Base-by-base conservation (phyloP, 2,888 invertebrate species). In the Drosophila recens region DNA sequence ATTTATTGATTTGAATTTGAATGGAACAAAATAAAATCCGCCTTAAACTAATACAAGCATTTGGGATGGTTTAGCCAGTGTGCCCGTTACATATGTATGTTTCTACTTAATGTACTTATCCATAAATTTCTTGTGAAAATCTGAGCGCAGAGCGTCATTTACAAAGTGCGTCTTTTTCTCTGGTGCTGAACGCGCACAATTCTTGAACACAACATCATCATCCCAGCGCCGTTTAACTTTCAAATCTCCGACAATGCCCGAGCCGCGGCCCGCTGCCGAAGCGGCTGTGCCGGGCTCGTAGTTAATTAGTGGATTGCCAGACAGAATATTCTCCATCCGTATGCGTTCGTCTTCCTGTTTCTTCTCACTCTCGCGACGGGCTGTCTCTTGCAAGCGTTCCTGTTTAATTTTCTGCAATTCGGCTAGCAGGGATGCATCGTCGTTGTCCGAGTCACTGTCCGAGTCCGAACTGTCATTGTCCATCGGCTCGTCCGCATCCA, bases 81-180 rank as follows among this genome's bases (percentile, higher is more conserved):
- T 30, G 9, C 33, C n/a, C n/a, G n/a, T n/a, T n/a, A n/a, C n/a
- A n/a, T n/a, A n/a, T n/a, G n/a, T n/a, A n/a, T 13, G 10, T 33
- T 36, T 52, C 93, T 95, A 99, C 93, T 99, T 99, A 3, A 99
- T 98, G 94, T 99, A 99, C 93, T 99, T 99, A 90, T 99, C 99
- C 99, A 99, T 99, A 92, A 99, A 99, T 93, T 99, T 99, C 91
- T 98, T 97, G 93, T 99, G 99, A 92, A 99, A 99, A 92, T 99
- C 99, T 46, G 99, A 99, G 79, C 99, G 95, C 62, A 99, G 93
- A 0, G 99, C 98, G 92, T 99, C 99, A 93, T 99, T 99, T 72
- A 99, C 98, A 91, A 99, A 99, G 27, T 96, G 95, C 78, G 96
- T 96, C 90, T 97, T 97, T 90, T 97, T 97, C 78, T 98, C 97